Conservation (phyloP, 2,113 vertebrate species). For the Neodon shergylaensis region DNA sequence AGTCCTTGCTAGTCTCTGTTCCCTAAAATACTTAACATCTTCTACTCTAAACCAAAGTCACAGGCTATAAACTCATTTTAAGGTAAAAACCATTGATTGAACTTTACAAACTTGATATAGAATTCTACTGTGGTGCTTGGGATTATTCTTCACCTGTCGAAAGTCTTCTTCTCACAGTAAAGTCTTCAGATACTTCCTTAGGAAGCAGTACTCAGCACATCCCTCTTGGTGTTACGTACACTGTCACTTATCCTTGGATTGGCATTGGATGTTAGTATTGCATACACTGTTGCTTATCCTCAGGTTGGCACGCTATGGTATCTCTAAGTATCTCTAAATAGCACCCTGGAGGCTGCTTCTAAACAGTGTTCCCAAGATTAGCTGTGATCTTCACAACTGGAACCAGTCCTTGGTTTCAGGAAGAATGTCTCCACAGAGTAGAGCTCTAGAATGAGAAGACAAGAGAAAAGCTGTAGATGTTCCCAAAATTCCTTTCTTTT, state of each 20-base stretch:
- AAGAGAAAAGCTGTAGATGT: background rate
- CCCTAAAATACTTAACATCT: background rate
- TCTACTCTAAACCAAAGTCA: constrained; percentile 10
- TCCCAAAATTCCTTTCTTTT: background rate
- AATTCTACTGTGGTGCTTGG: background rate
- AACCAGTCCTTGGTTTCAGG: background rate
- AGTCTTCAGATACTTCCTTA: background rate
- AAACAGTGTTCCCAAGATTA: constrained; percentile 19
- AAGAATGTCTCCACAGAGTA: background rate
- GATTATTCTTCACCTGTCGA: constrained; percentile 16
- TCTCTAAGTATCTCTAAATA: background rate
- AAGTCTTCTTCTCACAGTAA: background rate
- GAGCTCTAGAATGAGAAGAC: constrained; percentile 31
- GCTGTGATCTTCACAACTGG: background rate
- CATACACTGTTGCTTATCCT: background rate
- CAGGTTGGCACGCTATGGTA: background rate
- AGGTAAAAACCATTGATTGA: background rate
- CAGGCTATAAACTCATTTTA: background rate
- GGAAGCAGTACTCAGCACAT: background rate
- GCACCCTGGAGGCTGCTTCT: background rate
- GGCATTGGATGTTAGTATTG: background rate
- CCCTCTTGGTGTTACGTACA: background rate
- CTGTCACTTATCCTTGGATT: background rate
- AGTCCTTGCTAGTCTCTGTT: background rate
- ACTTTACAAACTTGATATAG: background rate